phyloP scores from a whole-genome alignment of 2,113 vertebrate genomes.

The Rhinopithecus roxellana region DNA sequence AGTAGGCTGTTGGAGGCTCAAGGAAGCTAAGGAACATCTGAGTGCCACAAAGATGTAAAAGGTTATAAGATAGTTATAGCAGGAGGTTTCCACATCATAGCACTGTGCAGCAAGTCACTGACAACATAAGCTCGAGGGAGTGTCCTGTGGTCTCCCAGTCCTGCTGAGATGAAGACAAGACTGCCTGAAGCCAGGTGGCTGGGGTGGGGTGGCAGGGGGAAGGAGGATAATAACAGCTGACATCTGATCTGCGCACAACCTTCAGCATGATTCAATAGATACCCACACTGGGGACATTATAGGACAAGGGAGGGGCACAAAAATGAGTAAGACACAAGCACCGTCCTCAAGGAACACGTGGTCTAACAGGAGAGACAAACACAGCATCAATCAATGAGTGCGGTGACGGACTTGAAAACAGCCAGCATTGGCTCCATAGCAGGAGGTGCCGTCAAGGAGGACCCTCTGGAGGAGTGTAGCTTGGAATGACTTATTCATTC shows the following conservation, averaged over 20 bases:
- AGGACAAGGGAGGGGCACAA: not conserved
- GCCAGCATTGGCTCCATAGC: not conserved
- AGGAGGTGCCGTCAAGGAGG: not conserved
- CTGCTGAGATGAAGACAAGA: not conserved
- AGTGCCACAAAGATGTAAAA: not conserved
- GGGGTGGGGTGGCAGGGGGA: not conserved
- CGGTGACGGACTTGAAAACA: not conserved
- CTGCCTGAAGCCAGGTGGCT: not conserved
- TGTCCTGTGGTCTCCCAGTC: not conserved
- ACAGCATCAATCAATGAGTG: fast-evolving
- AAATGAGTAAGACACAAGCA: not conserved
- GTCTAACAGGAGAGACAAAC: not conserved
- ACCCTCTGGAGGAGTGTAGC: not conserved
- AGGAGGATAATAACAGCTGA: fast-evolving
- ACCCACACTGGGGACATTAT: not conserved
- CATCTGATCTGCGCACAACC: not conserved
- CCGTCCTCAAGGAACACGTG: not conserved
- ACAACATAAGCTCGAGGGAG: not conserved
- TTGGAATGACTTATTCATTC: not conserved
- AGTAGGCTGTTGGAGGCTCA: not conserved
- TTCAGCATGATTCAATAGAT: not conserved
- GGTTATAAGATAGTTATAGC: fast-evolving
- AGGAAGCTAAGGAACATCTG: not conserved
- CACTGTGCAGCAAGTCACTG: fast-evolving
- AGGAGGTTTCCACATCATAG: fast-evolving